Evolutionary conservation across 2,888 invertebrate genomes (phyloP).

Genomic region (Mimas tiliae): DNA sequence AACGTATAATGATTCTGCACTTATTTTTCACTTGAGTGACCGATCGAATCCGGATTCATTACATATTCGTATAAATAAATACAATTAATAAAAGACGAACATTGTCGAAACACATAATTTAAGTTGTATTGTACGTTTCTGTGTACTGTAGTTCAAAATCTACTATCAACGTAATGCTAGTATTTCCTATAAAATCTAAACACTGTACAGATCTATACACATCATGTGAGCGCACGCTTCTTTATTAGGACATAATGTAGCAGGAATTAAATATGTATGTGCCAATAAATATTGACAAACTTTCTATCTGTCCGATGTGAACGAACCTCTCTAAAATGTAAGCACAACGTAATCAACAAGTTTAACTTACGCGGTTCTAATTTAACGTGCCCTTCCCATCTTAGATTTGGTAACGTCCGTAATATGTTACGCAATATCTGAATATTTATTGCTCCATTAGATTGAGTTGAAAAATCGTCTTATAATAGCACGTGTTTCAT

Average conservation of each 20-base stretch:
- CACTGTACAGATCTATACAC: neutral
- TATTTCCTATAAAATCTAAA: neutral
- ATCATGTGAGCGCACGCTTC: neutral
- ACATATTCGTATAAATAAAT: too few relatives aligned
- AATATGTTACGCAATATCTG: slow-evolving; percentile 3
- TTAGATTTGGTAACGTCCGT: slow-evolving; percentile 3
- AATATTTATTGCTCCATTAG: neutral
- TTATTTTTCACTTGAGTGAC: too few relatives aligned
- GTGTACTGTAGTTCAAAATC: neutral
- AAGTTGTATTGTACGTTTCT: too few relatives aligned
- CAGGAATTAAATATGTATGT: neutral
- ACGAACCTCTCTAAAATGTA: slow-evolving; percentile 5
- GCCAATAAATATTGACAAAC: neutral
- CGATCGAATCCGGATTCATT: too few relatives aligned
- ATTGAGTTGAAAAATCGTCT: neutral
- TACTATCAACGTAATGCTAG: neutral
- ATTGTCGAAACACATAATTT: too few relatives aligned
- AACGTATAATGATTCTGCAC: too few relatives aligned
- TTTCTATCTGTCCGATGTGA: slow-evolving; percentile 16
- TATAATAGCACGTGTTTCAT: neutral
- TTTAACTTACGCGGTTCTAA: neutral
- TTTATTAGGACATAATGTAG: slow-evolving; percentile 1
- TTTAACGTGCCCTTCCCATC: slow-evolving; percentile 1
- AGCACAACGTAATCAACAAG: slow-evolving; percentile 6
- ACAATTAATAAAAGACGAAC: too few relatives aligned